These are phyloP conservation scores for Coreoperca whiteheadi DNA, from an alignment of 2,113 vertebrate genomes.

Conservation along the genomic window DNA sequence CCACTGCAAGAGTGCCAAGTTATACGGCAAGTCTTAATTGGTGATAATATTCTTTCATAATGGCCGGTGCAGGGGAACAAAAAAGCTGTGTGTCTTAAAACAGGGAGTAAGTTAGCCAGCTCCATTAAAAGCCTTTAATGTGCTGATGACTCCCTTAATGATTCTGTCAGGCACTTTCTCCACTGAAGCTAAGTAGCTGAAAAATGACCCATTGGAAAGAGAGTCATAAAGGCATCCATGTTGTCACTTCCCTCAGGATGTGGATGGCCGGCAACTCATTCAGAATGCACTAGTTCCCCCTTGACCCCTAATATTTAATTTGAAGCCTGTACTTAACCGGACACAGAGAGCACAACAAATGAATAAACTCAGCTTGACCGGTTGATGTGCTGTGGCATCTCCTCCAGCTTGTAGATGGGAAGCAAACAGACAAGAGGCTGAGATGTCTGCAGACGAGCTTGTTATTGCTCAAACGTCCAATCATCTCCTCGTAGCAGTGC, in stretches of 20 bases:
- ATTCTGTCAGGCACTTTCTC: slow-evolving; percentile 77
- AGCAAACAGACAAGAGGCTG: slow-evolving; percentile 28
- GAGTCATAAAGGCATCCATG: slow-evolving; percentile 68
- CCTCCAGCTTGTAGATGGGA: slow-evolving; percentile 27
- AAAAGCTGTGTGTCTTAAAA: slow-evolving; percentile 51
- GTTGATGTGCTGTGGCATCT: slow-evolving; percentile 33
- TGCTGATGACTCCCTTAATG: slow-evolving; percentile 77
- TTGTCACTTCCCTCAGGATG: slow-evolving; percentile 61
- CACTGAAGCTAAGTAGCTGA: slow-evolving; percentile 79
- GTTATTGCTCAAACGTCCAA: slow-evolving; percentile 33
- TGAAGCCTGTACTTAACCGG: slow-evolving; percentile 56
- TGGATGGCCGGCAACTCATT: slow-evolving; percentile 47
- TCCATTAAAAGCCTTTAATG: slow-evolving; percentile 73
- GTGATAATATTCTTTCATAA: slow-evolving; percentile 33
- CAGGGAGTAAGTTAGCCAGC: slow-evolving; percentile 44
- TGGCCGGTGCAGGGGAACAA: slow-evolving; percentile 10
- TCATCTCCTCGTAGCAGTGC: slow-evolving; percentile 18
- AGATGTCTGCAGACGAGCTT: slow-evolving; percentile 33
- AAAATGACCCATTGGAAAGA: slow-evolving; percentile 74
- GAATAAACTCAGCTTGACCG: slow-evolving; percentile 53
- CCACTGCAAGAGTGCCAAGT: slow-evolving; percentile 6
- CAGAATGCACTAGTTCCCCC: slow-evolving; percentile 46
- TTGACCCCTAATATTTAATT: slow-evolving; percentile 65
- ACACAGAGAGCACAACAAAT: slow-evolving; percentile 55
- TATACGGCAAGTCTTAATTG: slow-evolving; percentile 30